Evolutionary conservation across 2,888 invertebrate genomes (phyloP), one percentile per base, ranked within the genome.

Genomic region (Lymantria dispar): DNA sequence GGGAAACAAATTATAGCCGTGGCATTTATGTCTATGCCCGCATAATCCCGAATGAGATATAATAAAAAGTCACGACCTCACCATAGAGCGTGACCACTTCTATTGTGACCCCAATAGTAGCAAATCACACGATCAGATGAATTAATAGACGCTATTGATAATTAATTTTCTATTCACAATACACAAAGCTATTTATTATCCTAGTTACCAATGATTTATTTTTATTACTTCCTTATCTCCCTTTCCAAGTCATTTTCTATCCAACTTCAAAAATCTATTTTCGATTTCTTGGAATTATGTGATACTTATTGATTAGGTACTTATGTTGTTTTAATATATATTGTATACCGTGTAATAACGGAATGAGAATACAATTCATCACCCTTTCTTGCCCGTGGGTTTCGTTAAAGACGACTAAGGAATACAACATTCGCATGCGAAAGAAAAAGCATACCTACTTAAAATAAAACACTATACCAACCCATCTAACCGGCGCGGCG

Each of bases 21-120:
- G 47, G 39, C 52, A 67, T 67, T 59, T 54, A 22, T 57, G 10
- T 33, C 33, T 51, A 50, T 50, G 60, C 88, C 88, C 88, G 87
- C 87, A 88, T 87, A 77, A 74, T 74, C 60, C 64, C 59, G 66
- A 78, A 83, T 80, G 63, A 73, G 70, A 78, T 78, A 76, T 77
- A 85, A 87, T 87, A 85, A 87, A 88, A 86, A 81, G 73, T 71
- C 76, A 68, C 76, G 82, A 83, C 83, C 83, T 75, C 76, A 56
- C 68, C 58, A 52, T 33, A 50, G 47, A 59, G 62, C 68, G 71
- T 70, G 74, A 76, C 76, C 70, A 58, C 53, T 53, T 53, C 78
- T 60, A 83, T 86, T 87, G 83, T 85, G 54, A 60, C 50, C 56
- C 66, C 64, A 78, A 76, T 76, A 71, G 74, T 72, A 71, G 76